Evolutionary conservation across 2,888 invertebrate species (phyloP).

Genomic region (Erebia palarica): DNA sequence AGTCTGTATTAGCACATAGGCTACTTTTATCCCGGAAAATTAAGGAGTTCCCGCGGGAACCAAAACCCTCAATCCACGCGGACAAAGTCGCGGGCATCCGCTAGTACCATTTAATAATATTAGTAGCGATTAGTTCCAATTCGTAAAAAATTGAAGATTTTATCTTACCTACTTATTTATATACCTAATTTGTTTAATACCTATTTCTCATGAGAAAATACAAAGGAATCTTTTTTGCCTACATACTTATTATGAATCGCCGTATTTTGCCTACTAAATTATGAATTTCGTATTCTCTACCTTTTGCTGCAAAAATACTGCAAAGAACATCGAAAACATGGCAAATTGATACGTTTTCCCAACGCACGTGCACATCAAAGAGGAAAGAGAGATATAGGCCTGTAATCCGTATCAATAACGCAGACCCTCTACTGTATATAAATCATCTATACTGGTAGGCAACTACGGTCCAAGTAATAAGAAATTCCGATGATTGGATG

Average conservation of each 20-base stretch:
- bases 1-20: background rate
- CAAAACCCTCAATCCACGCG: no score
- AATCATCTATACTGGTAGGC: slow-evolving; percentile 59
- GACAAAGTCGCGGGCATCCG: no score
- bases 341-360: slow-evolving; percentile 68
- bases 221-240: no score
- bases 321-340: slow-evolving; percentile 41
- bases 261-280: no score
- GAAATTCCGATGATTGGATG: background rate
- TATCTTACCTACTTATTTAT: no score
- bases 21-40: background rate
- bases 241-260: no score
- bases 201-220: no score
- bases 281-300: background rate
- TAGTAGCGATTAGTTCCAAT: no score
- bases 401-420: slow-evolving; percentile 69
- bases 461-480: slow-evolving; percentile 31
- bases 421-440: slow-evolving; percentile 65
- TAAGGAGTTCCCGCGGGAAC: no score
- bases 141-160: no score
- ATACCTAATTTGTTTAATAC: no score
- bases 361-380: slow-evolving; percentile 67
- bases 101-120: background rate
- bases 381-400: slow-evolving; percentile 56
- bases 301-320: slow-evolving; percentile 22